These are phyloP conservation scores for Cartodere bifasciata DNA, from an alignment of 2,888 invertebrate species.

Conservation along the genomic window DNA sequence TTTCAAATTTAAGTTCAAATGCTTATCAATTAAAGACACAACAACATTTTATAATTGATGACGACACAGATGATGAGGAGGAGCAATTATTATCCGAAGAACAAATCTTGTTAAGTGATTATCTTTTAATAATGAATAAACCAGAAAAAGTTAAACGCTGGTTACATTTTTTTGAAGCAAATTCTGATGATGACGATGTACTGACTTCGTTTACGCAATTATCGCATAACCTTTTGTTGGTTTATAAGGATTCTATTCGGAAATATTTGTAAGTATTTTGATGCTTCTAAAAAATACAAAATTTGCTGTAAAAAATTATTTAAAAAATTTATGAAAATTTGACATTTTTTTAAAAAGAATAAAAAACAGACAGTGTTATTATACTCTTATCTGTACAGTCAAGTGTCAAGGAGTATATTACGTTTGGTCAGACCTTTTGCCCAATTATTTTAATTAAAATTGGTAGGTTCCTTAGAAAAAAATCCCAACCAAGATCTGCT, in stretches of 20 bases:
- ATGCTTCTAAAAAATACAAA: too few relatives aligned
- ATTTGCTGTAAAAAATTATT: too few relatives aligned
- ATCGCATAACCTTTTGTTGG: slow-evolving; percentile 72
- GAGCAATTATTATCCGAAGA: slow-evolving; percentile 36
- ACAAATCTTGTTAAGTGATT: slow-evolving; percentile 28
- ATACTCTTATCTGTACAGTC: too few relatives aligned
- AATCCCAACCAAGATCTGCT: too few relatives aligned
- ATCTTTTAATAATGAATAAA: slow-evolving; percentile 29
- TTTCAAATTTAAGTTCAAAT: slow-evolving; percentile 38
- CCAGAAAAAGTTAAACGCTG: slow-evolving; percentile 35
- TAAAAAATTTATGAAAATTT: too few relatives aligned
- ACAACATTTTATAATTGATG: slow-evolving; percentile 29
- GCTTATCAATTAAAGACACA: slow-evolving; percentile 29
- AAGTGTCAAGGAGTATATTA: too few relatives aligned
- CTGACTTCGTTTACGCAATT: slow-evolving; percentile 38
- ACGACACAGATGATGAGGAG: slow-evolving; percentile 44
- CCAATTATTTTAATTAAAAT: too few relatives aligned
- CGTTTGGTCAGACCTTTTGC: too few relatives aligned
- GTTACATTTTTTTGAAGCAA: slow-evolving; percentile 36
- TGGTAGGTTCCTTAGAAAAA: too few relatives aligned
- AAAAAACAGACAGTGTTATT: too few relatives aligned
- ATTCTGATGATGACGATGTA: slow-evolving; percentile 27
- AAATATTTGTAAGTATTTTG: slow-evolving; percentile 59
- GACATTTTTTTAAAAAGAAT: too few relatives aligned
- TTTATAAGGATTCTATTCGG: slow-evolving; percentile 70